Evolutionary conservation across 2,797 vertebrate species (phyloP), one percentile per base, ranked within the genome.

Genomic region (Triplophysa bombifrons): DNA sequence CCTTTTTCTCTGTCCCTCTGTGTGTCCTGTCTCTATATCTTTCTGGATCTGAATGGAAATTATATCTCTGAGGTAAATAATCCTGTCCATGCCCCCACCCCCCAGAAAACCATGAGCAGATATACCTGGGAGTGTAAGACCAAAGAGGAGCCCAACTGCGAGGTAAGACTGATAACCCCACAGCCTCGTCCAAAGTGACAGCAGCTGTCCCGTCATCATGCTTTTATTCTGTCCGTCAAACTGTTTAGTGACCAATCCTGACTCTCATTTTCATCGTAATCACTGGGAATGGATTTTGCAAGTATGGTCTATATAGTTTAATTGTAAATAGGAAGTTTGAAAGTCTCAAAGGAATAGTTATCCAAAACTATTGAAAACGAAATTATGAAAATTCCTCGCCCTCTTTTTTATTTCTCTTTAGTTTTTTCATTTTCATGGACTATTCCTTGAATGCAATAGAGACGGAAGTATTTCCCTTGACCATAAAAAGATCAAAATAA

Each of bases 81-180:
- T 91, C 90, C 86, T 94, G 83, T 94, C 88, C 91, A 82, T 78
- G 88, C 90, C 93, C 91, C 92, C 90, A 90, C 89, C 92, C 89
- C 89, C 89, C 90, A 95, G 94, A 95, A 94, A 94, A 94, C 93
- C 93, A 95, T 95, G 93, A 95, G 92, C 93, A 94, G 94, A 95
- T 95, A 95, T 92, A 94, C 94, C 89, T 95, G 94, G 94, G 94
- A 95, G 90, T 94, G 93, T 94, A 94, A 94, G 93, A 94, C 92
- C 93, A 95, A 94, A 95, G 93, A 94, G 90, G 93, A 94, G 89
- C 91, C 93, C 86, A 92, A 92, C 91, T 90, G 91, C 46, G 92
- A 95, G 93, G 94, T 94, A 94, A 95, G 93, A 90, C 82, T 84
- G 50, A 76, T 85, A 82, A 76, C 65, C 82, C 78, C 73, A 65